phyloP scores from a whole-genome alignment of 2,888 invertebrate species.

The Drosophila mettleri region DNA sequence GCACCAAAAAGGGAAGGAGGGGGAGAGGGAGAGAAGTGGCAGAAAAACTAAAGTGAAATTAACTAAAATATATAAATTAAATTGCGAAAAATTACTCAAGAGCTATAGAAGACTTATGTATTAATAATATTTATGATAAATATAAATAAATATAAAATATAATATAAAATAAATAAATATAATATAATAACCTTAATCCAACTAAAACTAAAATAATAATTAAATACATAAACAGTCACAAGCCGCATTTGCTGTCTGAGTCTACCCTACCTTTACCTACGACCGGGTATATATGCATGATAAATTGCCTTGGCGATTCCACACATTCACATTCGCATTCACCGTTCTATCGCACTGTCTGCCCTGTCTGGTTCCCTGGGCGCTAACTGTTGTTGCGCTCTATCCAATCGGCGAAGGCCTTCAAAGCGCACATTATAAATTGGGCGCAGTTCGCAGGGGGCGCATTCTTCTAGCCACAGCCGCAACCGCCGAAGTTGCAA shows the following conservation, averaged over 20 bases:
- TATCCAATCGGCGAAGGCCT: slow-evolving; percentile 46
- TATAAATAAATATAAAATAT: background rate
- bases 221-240: no score
- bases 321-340: slow-evolving; percentile 13
- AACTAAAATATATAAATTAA: background rate
- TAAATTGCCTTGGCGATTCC: slow-evolving; percentile 24
- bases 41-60: background rate
- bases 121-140: no score
- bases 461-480: slow-evolving; percentile 43
- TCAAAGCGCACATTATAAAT: slow-evolving; percentile 57
- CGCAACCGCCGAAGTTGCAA: slow-evolving; percentile 16
- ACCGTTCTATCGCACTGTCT: slow-evolving; percentile 9
- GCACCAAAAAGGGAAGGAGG: background rate
- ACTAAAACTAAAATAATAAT: no score
- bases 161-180: background rate
- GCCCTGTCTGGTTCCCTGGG: slow-evolving; percentile 8
- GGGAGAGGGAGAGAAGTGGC: background rate
- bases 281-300: slow-evolving; percentile 17
- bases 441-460: slow-evolving; percentile 60
- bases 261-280: slow-evolving; percentile 9
- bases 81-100: no score
- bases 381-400: background rate
- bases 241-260: background rate
- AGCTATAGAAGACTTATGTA: no score
- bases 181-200: background rate